Conservation (phyloP, 2,113 vertebrate genomes). For the Mastomys natalensis region DNA sequence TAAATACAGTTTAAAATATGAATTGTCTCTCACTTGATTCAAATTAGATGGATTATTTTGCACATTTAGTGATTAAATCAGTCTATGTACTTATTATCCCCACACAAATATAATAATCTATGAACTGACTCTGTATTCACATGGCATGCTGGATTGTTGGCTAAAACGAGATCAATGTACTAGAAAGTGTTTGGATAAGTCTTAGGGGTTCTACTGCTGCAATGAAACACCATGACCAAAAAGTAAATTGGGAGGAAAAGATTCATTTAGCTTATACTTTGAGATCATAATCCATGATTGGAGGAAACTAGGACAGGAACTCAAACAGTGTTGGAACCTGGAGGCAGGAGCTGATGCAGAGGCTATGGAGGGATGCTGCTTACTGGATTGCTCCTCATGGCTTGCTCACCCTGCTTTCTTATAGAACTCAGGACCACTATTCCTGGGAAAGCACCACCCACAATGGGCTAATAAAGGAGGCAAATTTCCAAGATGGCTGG, state of each 20-base stretch:
- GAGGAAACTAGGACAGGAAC: neutral
- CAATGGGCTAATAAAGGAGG: neutral
- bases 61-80: constrained; percentile 28
- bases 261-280: neutral
- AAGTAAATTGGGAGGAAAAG: neutral
- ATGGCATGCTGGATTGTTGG: neutral
- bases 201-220: neutral
- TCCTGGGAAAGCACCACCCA: neutral
- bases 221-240: neutral
- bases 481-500: no score
- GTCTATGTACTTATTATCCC: constrained; percentile 36
- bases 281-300: neutral
- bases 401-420: neutral
- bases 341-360: neutral
- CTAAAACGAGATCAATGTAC: neutral
- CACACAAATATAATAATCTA: constrained; percentile 54
- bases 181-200: neutral
- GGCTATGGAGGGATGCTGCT: neutral
- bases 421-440: neutral
- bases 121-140: neutral
- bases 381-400: neutral
- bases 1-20: constrained; percentile 24
- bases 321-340: neutral
- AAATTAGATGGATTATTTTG: constrained; percentile 60
- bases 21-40: constrained; percentile 52